Percentiles rank a stretch among this genome's conserved stretches.
phyloP scores from a whole-genome alignment of 2,888 invertebrate genomes.

The Criorhina ranunculi region DNA sequence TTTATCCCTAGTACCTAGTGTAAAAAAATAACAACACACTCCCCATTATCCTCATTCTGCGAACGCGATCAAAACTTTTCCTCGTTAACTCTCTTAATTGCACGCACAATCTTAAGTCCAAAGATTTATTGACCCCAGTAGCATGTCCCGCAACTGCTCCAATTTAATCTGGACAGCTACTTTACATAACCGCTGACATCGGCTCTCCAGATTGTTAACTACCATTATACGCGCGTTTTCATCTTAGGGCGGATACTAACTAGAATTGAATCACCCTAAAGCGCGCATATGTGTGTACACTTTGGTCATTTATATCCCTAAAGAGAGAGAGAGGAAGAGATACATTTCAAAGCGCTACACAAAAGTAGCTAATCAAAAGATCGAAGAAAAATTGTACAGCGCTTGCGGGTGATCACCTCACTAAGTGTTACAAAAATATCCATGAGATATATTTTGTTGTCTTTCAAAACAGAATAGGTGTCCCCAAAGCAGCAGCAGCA shows the following conservation, averaged over 20 bases:
- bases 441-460: conserved; percentile 36
- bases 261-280: conserved; percentile 64
- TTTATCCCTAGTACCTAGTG: no score
- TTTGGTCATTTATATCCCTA: conserved; percentile 46
- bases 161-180: conserved; percentile 16
- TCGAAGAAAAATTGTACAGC: conserved; percentile 69
- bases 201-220: conserved; percentile 26
- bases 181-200: conserved; percentile 25
- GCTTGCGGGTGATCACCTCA: conserved; percentile 59
- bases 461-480: conserved; percentile 43
- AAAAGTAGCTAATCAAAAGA: conserved; percentile 75
- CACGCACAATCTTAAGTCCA: conserved; percentile 23
- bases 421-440: conserved; percentile 46
- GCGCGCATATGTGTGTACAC: conserved; percentile 34
- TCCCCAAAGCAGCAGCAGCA: conserved; percentile 44
- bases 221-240: conserved; percentile 40
- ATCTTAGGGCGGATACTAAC: conserved; percentile 64
- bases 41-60: no score
- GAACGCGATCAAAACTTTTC: no score
- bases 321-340: conserved; percentile 7
- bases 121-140: conserved; percentile 49
- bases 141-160: conserved; percentile 29
- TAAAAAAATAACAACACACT: no score
- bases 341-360: conserved; percentile 45
- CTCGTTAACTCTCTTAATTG: neutral